phyloP scores from a whole-genome alignment of 2,113 vertebrate genomes.

The Oncorhynchus tshawytscha region DNA sequence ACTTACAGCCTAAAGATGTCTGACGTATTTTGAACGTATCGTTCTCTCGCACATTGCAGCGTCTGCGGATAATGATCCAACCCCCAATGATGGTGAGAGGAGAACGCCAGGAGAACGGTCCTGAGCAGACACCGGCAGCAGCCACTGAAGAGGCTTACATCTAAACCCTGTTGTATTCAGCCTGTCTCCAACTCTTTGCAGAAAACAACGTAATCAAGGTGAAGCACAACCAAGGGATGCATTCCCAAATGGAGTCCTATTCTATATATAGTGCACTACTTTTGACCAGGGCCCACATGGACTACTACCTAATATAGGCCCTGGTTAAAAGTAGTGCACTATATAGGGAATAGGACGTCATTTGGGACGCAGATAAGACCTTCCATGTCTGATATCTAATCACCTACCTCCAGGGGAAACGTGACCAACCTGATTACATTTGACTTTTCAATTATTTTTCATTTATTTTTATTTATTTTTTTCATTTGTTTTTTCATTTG shows the following conservation, averaged over 20 bases:
- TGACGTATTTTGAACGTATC: not conserved
- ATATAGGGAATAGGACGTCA: too few species aligned
- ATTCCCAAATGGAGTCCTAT: too few species aligned
- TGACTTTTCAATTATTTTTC: conserved; percentile 37
- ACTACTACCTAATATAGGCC: too few species aligned
- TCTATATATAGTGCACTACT: too few species aligned
- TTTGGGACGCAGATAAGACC: too few species aligned
- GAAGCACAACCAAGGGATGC: conserved; percentile 81
- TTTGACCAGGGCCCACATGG: too few species aligned
- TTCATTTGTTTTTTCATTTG: conserved; percentile 59
- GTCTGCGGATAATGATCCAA: conserved; percentile 94
- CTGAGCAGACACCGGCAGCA: conserved; percentile 74
- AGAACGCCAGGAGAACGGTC: conserved; percentile 84
- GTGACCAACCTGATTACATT: conserved; percentile 78
- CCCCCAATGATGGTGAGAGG: conserved; percentile 77
- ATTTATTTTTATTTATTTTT: conserved; percentile 31
- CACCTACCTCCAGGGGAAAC: conserved; percentile 98
- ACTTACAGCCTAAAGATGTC: too few species aligned
- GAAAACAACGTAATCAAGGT: conserved; percentile 80
- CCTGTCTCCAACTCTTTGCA: conserved; percentile 52
- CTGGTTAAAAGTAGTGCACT: too few species aligned
- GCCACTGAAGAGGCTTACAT: conserved; percentile 97
- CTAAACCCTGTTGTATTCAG: conserved; percentile 68
- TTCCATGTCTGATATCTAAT: conserved; percentile 84
- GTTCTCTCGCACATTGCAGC: conserved; percentile 68